phyloP scores from a whole-genome alignment of 2,888 invertebrate genomes.

The Acleris cristana region DNA sequence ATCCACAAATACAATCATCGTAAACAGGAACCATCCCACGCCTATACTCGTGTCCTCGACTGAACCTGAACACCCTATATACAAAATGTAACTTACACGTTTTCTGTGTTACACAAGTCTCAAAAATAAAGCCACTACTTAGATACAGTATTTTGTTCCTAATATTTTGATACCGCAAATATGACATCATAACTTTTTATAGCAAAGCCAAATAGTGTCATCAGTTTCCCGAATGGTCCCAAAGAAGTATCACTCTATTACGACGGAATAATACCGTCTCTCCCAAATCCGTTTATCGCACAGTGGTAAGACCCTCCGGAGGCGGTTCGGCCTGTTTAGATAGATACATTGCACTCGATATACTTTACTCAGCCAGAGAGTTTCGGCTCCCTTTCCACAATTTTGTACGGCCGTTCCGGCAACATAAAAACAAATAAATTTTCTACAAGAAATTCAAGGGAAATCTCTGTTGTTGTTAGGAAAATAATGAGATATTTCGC shows the following conservation, averaged over 20 bases:
- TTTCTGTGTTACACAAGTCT: slow-evolving; percentile 12
- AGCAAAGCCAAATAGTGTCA: slow-evolving; percentile 76
- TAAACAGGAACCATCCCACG: slow-evolving; percentile 32
- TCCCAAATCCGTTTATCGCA: slow-evolving; percentile 76
- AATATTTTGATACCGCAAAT: slow-evolving; percentile 73
- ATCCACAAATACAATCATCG: slow-evolving; percentile 39
- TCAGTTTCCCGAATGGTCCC: slow-evolving; percentile 71
- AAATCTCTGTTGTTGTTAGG: slow-evolving; percentile 30
- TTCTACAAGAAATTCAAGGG: slow-evolving; percentile 45
- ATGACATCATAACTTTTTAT: slow-evolving; percentile 78
- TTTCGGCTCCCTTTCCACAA: slow-evolving; percentile 53
- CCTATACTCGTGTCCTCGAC: neutral
- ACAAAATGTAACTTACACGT: neutral
- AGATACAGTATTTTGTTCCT: slow-evolving; percentile 62
- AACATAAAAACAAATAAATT: slow-evolving; percentile 53
- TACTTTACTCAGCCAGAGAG: slow-evolving; percentile 55
- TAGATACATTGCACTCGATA: slow-evolving; percentile 68
- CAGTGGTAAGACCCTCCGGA: slow-evolving; percentile 62
- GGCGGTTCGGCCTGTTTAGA: slow-evolving; percentile 61
- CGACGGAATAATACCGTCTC: slow-evolving; percentile 66
- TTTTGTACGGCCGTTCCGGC: slow-evolving; percentile 47
- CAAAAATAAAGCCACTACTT: slow-evolving; percentile 43
- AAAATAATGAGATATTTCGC: slow-evolving; percentile 18
- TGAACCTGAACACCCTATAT: slow-evolving; percentile 6
- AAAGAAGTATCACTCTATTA: slow-evolving; percentile 76